Percentiles rank a stretch among this genome's conserved stretches.
These are phyloP conservation scores for Silurus lanzhouensis DNA, from an alignment of 2,797 vertebrate species.

Conservation along the genomic window DNA sequence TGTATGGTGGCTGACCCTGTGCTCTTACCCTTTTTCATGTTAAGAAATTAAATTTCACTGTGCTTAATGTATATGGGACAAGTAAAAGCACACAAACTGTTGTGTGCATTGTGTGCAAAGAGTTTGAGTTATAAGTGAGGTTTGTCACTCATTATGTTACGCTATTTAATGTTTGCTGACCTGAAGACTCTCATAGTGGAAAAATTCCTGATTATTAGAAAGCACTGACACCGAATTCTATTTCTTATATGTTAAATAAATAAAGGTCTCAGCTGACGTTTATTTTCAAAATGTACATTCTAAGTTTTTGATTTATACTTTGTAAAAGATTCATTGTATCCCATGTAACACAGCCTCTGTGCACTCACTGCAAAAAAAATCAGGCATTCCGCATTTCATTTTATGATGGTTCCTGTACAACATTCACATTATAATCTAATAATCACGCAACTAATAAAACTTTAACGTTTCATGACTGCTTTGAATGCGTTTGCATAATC, in stretches of 20 bases:
- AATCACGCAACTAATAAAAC: not conserved
- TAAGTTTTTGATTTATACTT: not conserved
- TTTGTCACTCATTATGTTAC: too few species aligned
- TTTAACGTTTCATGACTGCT: not conserved
- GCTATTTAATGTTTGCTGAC: too few species aligned
- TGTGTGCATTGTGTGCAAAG: not conserved
- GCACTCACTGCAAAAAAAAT: not conserved
- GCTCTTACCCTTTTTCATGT: too few species aligned
- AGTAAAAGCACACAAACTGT: too few species aligned
- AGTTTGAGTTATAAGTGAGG: too few species aligned
- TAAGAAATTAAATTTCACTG: too few species aligned
- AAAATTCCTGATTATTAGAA: not conserved
- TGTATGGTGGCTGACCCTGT: too few species aligned
- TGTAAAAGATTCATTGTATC: not conserved
- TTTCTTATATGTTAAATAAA: not conserved
- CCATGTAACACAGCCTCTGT: not conserved
- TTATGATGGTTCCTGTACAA: not conserved
- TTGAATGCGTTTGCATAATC: not conserved
- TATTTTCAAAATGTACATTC: not conserved
- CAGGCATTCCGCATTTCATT: not conserved
- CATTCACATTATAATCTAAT: not conserved
- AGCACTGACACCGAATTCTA: not conserved
- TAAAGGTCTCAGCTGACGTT: not conserved
- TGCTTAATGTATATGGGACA: too few species aligned
- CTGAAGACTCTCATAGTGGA: not conserved